Percentiles rank a stretch among this genome's conserved stretches.
phyloP scores from a whole-genome alignment of 2,888 invertebrate species.

The Hirtodrosophila confusa region DNA sequence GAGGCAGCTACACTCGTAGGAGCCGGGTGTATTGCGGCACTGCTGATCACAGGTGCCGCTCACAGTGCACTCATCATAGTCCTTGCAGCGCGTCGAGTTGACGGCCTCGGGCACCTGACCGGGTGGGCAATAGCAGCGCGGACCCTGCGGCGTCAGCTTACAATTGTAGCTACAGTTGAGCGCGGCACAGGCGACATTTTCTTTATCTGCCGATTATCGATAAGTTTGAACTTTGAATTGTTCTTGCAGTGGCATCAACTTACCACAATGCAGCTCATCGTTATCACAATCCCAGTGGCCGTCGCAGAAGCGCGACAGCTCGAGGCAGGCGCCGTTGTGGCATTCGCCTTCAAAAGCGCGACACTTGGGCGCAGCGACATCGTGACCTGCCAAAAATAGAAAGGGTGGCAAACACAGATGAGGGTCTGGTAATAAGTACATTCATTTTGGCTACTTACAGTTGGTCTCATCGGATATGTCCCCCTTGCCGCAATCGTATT shows the following conservation, averaged over 20 bases:
- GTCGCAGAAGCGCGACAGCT: constrained; percentile 84
- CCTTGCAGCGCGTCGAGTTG: constrained; percentile 87
- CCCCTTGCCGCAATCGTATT: constrained; percentile 91
- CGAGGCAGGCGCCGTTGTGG: constrained; percentile 83
- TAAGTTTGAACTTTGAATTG: constrained; percentile 12
- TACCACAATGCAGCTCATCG: constrained; percentile 83
- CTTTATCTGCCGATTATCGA: constrained; percentile 70
- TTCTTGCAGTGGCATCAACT: constrained; percentile 31
- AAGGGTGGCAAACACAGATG: not conserved
- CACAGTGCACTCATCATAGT: constrained; percentile 91
- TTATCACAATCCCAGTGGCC: constrained; percentile 83
- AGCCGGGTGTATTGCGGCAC: constrained; percentile 88
- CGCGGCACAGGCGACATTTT: constrained; percentile 84
- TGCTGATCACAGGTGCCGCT: constrained; percentile 90
- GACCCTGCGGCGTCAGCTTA: constrained; percentile 88
- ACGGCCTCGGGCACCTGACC: constrained; percentile 86
- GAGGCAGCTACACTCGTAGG: constrained; percentile 90
- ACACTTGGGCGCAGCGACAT: constrained; percentile 87
- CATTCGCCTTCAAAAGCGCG: constrained; percentile 89
- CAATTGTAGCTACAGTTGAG: constrained; percentile 88
- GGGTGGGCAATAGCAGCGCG: constrained; percentile 89
- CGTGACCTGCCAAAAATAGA: constrained; percentile 83
- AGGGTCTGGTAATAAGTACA: constrained; percentile 21
- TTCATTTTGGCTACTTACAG: constrained; percentile 85
- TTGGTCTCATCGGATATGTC: constrained; percentile 90